phyloP scores from a whole-genome alignment of 2,888 invertebrate species.

The Cyaniris semiargus region DNA sequence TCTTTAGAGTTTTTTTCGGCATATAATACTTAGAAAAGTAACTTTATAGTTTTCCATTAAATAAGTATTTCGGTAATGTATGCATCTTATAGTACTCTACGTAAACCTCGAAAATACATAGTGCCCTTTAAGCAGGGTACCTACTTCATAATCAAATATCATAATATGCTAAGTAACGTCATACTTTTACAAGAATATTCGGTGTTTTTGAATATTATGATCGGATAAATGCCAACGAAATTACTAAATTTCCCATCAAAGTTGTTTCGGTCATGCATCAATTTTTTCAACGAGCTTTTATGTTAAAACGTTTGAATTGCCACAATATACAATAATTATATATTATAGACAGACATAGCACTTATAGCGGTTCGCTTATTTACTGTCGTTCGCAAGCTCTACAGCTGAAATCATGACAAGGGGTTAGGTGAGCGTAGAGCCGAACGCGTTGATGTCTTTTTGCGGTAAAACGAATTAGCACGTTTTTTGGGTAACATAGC shows the following conservation, averaged over 20 bases:
- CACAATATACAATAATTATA: not conserved
- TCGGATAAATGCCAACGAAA: not conserved
- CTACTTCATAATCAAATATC: too few species aligned
- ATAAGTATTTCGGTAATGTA: too few species aligned
- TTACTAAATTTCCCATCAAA: not conserved
- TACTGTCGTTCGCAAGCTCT: not conserved
- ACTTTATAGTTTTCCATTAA: too few species aligned
- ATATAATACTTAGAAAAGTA: too few species aligned
- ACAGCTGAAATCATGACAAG: conserved; percentile 15
- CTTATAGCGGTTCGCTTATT: not conserved
- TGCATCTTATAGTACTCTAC: too few species aligned
- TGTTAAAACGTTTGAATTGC: not conserved
- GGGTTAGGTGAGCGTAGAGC: conserved; percentile 23
- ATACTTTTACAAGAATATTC: not conserved
- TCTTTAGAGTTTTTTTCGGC: too few species aligned
- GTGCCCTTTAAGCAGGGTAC: too few species aligned
- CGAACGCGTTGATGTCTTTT: conserved; percentile 55
- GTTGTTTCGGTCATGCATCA: not conserved
- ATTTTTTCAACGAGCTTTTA: not conserved
- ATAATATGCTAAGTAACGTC: not conserved
- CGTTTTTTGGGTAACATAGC: not conserved
- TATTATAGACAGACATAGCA: not conserved
- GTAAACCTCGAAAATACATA: too few species aligned
- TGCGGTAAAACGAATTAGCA: conserved; percentile 6
- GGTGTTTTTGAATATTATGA: not conserved